Evolutionary conservation across 2,797 vertebrate genomes (phyloP), one percentile per base, ranked within the genome.

Genomic region (Falco berigora): DNA sequence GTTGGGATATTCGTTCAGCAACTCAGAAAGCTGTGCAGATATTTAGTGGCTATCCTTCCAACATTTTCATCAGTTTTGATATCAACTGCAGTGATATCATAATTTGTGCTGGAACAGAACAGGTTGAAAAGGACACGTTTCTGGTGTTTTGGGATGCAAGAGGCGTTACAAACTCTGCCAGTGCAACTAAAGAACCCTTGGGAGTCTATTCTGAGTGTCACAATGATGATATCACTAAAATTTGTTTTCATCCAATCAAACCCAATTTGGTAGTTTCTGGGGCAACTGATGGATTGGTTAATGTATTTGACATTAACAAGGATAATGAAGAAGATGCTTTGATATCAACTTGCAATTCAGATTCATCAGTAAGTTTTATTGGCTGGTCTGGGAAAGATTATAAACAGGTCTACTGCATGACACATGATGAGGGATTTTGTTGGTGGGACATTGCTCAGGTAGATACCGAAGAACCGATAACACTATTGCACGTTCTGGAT

Each of bases 201-300:
- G 99, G 99, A 36, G 98, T 98, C 47, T 99, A 99, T 90, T 99
- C 99, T 1, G 99, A 99, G 97, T 99, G 99, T 10, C 99, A 99
- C 94, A 99, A 98, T 42, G 99, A 99, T 92, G 99, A 99, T 92
- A 87, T 99, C 97, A 99, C 99, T 30, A 98, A 98, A 83, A 98
- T 99, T 52, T 72, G 98, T 76, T 99, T 99, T 95, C 99, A 99
- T 93, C 99, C 99, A 20, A 23, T 24, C 0, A 85, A 98, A 66
- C 98, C 98, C 22, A 98, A 98, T 96, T 97, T 98, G 34, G 46
- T 99, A 24, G 98, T 98, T 12, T 98, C 99, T 0, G 98, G 99
- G 47, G 99, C 99, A 53, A 98, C 98, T 0, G 99, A 99, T 46
- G 99, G 99, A 20, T 97, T 99, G 8, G 99, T 99, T 16, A 99